Evolutionary conservation across 1,140 invertebrate species (phyloP).

Genomic region (Trypoxylus dichotomus): DNA sequence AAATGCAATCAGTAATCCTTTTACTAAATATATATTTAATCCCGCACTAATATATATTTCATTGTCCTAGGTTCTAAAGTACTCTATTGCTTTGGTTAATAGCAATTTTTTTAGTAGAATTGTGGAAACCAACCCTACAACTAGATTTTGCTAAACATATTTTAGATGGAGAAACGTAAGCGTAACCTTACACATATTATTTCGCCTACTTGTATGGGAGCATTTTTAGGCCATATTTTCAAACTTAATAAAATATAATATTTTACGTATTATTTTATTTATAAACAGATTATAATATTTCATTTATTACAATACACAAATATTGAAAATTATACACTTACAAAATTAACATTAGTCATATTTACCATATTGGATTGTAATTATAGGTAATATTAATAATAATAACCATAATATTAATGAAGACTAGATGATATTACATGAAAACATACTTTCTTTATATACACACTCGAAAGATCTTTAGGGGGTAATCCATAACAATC

Average conservation of each 20-base stretch:
- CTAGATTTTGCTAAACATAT: too few relatives aligned
- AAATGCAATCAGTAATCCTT: too few relatives aligned
- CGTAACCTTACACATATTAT: too few relatives aligned
- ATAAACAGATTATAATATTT: slow-evolving; percentile 19
- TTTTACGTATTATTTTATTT: slow-evolving; percentile 24
- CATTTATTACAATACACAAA: slow-evolving; percentile 23
- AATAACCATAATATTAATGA: slow-evolving; percentile 23
- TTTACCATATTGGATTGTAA: slow-evolving; percentile 5
- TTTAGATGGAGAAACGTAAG: too few relatives aligned
- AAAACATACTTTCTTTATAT: background rate
- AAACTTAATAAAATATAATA: background rate
- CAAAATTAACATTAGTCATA: slow-evolving; percentile 18
- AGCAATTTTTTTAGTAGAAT: too few relatives aligned
- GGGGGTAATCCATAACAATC: background rate
- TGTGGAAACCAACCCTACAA: too few relatives aligned
- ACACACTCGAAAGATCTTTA: background rate
- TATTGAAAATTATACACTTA: slow-evolving; percentile 24
- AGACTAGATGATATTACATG: slow-evolving; percentile 20
- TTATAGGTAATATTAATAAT: slow-evolving; percentile 1
- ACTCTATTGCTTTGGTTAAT: too few relatives aligned
- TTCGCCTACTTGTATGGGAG: too few relatives aligned
- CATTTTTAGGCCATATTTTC: too few relatives aligned
- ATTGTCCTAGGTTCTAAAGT: too few relatives aligned
- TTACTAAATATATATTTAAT: too few relatives aligned
- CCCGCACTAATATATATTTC: too few relatives aligned